Evolutionary conservation across 2,888 invertebrate species (phyloP).

Genomic region (Galerucella pusilla): DNA sequence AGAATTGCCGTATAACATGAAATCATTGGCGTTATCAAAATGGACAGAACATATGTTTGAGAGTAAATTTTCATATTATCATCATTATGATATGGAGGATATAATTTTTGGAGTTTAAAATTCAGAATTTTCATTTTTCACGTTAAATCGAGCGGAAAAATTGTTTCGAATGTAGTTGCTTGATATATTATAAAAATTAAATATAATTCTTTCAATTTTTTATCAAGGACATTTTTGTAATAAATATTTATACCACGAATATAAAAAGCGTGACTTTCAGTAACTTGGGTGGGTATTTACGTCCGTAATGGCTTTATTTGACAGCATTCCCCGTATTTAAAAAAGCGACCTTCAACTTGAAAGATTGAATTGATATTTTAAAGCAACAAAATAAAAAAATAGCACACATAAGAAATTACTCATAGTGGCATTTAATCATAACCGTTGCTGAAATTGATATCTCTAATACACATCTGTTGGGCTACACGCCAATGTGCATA

Average conservation of each 20-base stretch:
- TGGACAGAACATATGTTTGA: slow-evolving; percentile 40
- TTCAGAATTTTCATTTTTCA: no score
- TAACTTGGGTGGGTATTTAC: slow-evolving; percentile 4
- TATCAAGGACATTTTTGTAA: background rate
- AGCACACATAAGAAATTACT: no score
- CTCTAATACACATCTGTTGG: slow-evolving; percentile 32
- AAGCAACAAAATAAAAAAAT: background rate
- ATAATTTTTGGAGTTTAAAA: no score
- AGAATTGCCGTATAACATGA: slow-evolving; percentile 50
- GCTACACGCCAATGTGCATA: slow-evolving; percentile 30
- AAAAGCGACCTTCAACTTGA: background rate
- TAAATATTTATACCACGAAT: background rate
- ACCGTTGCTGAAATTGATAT: background rate
- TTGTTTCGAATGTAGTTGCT: no score
- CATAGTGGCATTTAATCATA: background rate
- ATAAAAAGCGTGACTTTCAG: slow-evolving; percentile 3
- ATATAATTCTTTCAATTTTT: background rate
- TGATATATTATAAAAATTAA: no score
- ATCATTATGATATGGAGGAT: no score
- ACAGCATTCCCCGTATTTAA: background rate
- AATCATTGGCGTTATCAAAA: slow-evolving; percentile 43
- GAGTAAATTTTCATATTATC: no score
- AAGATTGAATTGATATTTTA: background rate
- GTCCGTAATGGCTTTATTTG: background rate
- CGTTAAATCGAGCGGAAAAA: no score